These are phyloP conservation scores for Thymelicus lineola DNA, from an alignment of 2,888 invertebrate genomes.

Conservation along the genomic window DNA sequence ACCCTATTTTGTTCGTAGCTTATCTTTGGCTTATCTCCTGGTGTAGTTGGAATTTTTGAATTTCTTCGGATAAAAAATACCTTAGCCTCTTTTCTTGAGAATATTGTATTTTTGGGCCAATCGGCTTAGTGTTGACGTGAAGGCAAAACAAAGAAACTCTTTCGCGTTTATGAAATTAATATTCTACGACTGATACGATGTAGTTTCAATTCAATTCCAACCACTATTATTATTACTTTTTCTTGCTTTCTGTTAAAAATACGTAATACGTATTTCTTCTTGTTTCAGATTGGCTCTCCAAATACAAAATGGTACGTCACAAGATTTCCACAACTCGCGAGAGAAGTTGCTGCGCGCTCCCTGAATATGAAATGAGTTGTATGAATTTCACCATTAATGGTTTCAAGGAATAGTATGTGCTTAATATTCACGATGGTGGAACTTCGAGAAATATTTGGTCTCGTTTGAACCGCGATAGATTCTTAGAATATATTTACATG, in stretches of 20 bases:
- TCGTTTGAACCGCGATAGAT: not conserved
- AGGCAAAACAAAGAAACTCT: too few species aligned
- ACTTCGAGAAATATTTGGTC: slow-evolving; percentile 1
- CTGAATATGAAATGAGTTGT: slow-evolving; percentile 23
- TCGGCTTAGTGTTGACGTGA: too few species aligned
- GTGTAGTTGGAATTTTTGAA: too few species aligned
- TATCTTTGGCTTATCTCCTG: too few species aligned
- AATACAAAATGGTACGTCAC: slow-evolving; percentile 25
- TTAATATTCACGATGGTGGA: slow-evolving; percentile 20
- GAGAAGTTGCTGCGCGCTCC: slow-evolving; percentile 9
- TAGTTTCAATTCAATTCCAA: too few species aligned
- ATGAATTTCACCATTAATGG: slow-evolving; percentile 26
- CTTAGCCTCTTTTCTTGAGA: too few species aligned
- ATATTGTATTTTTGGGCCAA: too few species aligned
- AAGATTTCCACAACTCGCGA: slow-evolving; percentile 8
- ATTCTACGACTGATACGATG: too few species aligned
- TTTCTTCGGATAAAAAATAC: too few species aligned
- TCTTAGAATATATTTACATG: not conserved
- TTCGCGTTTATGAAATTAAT: too few species aligned
- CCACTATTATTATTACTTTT: too few species aligned
- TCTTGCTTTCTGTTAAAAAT: not conserved
- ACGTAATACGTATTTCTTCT: slow-evolving; percentile 10
- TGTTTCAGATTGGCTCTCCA: slow-evolving; percentile 29
- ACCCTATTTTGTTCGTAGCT: too few species aligned
- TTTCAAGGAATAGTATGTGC: slow-evolving; percentile 14